Evolutionary conservation across 30 jellyfish, hydroid and myxozoan genomes (phyloP), one percentile per base, ranked within the genome.

Genomic region (Phacellophora camtschatica): DNA sequence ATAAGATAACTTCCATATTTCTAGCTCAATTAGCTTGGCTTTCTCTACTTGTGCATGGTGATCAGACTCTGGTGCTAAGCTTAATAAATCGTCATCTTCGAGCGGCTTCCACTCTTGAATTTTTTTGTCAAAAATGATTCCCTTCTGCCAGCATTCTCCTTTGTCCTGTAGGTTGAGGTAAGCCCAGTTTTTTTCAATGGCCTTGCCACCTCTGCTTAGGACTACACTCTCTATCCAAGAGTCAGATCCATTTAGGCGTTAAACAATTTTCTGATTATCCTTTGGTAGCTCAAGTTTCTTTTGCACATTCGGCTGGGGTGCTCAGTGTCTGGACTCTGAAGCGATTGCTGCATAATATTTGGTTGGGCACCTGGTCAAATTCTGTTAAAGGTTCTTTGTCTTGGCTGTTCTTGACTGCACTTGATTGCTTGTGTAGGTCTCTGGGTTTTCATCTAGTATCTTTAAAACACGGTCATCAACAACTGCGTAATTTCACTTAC

Each of bases 391-490:
- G 67, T 18, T 53, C 67, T 53, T 9, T 18, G 67, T 58, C 73
- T 27, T 63, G 29, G 28, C 25, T 33, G 33, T 0, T 4, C 32
- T 53, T 54, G 15, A n/a, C 29, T 73, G 53, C 53, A 39, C 53
- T 39, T 39, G 53, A 39, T 39, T 39, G 53, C n/a, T n/a, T n/a
- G n/a, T n/a, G n/a, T n/a, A n/a, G n/a, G 48, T 32, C 32, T 53
- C 62, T 24, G 61, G 48, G 62, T 74, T 74, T 27, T 74, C 62
- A 9, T 74, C 80, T 27, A 74, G 30, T 27, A 74, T 74, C 79
- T 74, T 70, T 70, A 59, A 39, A 70, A 70, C 32, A 65, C 66
- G 34, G 66, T 11, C 79, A 65, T 65, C 79, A 32, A 65, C 68
- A 31, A 65, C 71, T 22, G 6, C 37, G 27, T 56, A 15, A 13